phyloP scores from a whole-genome alignment of 2,113 vertebrate species.

The Leiothrix lutea region DNA sequence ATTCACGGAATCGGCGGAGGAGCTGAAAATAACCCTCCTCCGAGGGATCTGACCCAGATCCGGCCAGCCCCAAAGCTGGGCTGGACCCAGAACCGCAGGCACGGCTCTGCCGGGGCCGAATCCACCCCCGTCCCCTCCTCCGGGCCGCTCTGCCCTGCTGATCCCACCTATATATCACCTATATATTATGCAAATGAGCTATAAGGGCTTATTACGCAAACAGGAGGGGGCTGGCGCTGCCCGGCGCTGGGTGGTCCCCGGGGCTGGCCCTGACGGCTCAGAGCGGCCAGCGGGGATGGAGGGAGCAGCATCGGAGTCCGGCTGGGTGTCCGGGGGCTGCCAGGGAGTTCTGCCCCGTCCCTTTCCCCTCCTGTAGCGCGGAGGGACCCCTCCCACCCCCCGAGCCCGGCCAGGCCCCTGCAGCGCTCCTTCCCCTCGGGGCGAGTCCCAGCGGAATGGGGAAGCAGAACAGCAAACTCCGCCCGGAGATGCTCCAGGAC shows the following conservation, averaged over 20 bases:
- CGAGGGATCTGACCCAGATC: constrained; percentile 55
- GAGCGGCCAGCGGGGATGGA: constrained; percentile 11
- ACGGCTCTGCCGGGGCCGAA: accelerated
- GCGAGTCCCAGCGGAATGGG: constrained; percentile 79
- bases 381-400: neutral
- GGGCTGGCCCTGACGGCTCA: neutral
- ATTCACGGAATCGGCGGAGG: neutral
- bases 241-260: neutral
- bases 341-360: neutral
- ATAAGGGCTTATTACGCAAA: neutral
- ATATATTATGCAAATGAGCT: constrained; percentile 24
- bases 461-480: constrained; percentile 99
- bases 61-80: neutral
- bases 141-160: neutral
- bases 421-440: neutral
- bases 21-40: constrained; percentile 38
- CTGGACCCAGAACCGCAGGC: neutral
- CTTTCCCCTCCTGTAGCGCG: neutral
- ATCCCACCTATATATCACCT: neutral
- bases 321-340: neutral
- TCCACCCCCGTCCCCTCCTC: neutral
- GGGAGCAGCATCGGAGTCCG: neutral
- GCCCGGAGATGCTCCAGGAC: constrained; percentile 97
- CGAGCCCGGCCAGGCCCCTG: neutral
- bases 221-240: neutral